These are phyloP conservation scores for Hylaeus anthracinus DNA, from an alignment of 1,140 invertebrate genomes.

Conservation along the genomic window DNA sequence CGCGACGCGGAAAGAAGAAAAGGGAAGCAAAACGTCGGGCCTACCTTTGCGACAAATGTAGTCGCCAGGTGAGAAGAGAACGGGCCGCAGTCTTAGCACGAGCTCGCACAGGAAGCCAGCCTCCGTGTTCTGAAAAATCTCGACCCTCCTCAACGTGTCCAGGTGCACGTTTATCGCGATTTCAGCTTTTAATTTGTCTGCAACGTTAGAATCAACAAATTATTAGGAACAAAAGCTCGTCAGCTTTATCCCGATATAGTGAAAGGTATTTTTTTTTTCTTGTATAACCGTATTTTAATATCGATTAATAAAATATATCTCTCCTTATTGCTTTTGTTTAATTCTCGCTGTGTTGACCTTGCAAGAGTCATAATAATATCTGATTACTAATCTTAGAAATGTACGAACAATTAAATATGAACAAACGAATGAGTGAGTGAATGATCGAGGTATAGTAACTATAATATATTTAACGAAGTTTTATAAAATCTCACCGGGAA, in stretches of 20 bases:
- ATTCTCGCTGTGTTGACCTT: too few relatives aligned
- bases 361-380: too few relatives aligned
- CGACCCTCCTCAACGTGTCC: slow-evolving; percentile 98
- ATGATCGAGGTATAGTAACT: too few relatives aligned
- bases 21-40: slow-evolving; percentile 2
- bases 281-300: too few relatives aligned
- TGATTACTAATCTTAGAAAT: too few relatives aligned
- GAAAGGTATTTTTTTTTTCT: too few relatives aligned
- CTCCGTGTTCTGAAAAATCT: slow-evolving; percentile 99
- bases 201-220: slow-evolving; percentile 49
- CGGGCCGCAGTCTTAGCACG: slow-evolving; percentile 95
- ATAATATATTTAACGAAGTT: too few relatives aligned
- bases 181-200: slow-evolving; percentile 98
- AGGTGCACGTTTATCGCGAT: slow-evolving; percentile 99
- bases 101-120: slow-evolving; percentile 99
- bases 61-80: slow-evolving; percentile 98
- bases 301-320: too few relatives aligned
- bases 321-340: too few relatives aligned
- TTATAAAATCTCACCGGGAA: slow-evolving; percentile 84
- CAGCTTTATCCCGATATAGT: not conserved
- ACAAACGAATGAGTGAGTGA: too few relatives aligned
- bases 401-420: too few relatives aligned
- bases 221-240: not conserved
- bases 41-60: slow-evolving; percentile 99
- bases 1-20: not conserved